Percentiles rank a stretch among this genome's conserved stretches.
phyloP scores from a whole-genome alignment of 2,888 invertebrate genomes.

The Hydroisotoma schaefferi region DNA sequence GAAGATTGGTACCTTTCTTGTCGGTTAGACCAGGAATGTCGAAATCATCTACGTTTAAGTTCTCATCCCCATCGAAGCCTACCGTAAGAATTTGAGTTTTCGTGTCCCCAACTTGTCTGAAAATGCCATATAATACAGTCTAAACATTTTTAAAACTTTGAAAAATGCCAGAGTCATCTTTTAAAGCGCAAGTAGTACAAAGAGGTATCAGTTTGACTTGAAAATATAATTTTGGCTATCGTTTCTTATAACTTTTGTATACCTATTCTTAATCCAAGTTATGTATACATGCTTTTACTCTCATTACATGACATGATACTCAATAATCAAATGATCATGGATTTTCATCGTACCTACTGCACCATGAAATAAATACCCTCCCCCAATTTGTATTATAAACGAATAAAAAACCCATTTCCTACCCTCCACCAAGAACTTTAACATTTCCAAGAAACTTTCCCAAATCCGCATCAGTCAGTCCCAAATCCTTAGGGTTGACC shows the following conservation, averaged over 20 bases:
- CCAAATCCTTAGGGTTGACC: constrained; percentile 48
- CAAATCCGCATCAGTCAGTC: constrained; percentile 43
- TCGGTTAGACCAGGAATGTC: constrained; percentile 35
- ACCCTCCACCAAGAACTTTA: constrained; percentile 45
- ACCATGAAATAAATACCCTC: background rate
- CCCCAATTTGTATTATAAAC: background rate
- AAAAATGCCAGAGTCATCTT: no score
- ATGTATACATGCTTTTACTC: no score
- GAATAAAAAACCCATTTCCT: constrained; percentile 9
- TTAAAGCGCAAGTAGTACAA: no score
- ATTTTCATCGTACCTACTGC: no score
- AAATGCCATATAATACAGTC: background rate
- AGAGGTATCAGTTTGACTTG: no score
- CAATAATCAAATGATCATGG: no score
- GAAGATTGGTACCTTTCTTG: constrained; percentile 27
- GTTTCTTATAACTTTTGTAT: no score
- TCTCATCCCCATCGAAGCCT: constrained; percentile 48
- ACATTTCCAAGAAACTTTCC: constrained; percentile 47
- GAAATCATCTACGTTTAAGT: constrained; percentile 46
- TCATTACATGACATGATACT: no score
- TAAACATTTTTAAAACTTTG: background rate
- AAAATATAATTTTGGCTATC: no score
- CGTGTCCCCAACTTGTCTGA: constrained; percentile 34
- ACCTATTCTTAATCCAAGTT: no score
- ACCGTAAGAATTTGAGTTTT: constrained; percentile 48